Base-by-base conservation (phyloP, 2,888 invertebrate species). In the Drosophila anomelani region DNA sequence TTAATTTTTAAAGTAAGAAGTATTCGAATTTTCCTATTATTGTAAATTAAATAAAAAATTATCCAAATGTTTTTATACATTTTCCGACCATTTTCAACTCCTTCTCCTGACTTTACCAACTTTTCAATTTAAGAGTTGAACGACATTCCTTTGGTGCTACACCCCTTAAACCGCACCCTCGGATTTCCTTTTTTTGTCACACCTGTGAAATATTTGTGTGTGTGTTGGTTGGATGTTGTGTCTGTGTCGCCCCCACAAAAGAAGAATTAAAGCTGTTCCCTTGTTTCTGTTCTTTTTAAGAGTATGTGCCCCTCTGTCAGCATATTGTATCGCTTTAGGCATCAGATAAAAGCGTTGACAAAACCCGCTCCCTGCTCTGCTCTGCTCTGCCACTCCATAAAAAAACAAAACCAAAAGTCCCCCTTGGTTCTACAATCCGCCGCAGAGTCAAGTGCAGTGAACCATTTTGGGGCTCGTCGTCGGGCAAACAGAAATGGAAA, bases 401-500 rank as follows among this genome's bases (percentile, higher is more conserved):
- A 51, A 32, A 47, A 32, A 17, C 4, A 23, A 4, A 15, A 26
- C 41, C 10, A 58, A 41, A 39, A 44, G 32, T 63, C 47, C 38
- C 10, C 17, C 57, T 41, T 55, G 8, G 10, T n/a, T 32, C 54
- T 36, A 44, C 58, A 36, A 20, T 41, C 51, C 20, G 34, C 51
- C 20, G 36, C 71, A 70, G 85, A 89, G 82, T 87, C 76, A 82
- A 89, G 88, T 85, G 85, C 89, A 89, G 74, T 87, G 88, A 85
- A 85, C 89, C 85, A 89, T 89, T 89, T 87, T 80, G 75, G 84
- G 80, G 88, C 85, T 76, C 80, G 80, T 77, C 74, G 51, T 20
- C 32, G 60, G 39, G 60, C 54, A 62, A 69, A 75, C 54, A 67
- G 34, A 71, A 66, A 54, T 51, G 60, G 49, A 75, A 63, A 58